Percentiles rank a stretch among this genome's conserved stretches.
Evolutionary conservation across 2,797 vertebrate genomes (phyloP).

Genomic region (Cirrhinus molitorella): DNA sequence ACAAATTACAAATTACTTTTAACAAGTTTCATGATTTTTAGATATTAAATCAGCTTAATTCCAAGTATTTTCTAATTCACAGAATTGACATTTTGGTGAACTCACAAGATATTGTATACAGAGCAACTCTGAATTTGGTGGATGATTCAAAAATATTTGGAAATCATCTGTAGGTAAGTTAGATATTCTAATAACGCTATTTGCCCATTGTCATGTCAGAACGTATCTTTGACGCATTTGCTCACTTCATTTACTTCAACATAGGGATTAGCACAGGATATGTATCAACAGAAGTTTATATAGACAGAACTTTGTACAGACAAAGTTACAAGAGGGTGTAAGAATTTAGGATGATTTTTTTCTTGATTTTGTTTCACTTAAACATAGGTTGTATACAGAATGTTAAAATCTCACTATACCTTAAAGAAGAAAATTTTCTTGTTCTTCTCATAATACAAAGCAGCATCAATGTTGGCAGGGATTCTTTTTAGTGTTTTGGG

Average conservation of each 20-base stretch:
- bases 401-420: slow-evolving; percentile 71
- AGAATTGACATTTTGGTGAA: neutral
- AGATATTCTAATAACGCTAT: no score
- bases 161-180: no score
- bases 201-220: no score
- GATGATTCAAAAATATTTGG: no score
- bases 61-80: neutral
- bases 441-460: slow-evolving; percentile 85
- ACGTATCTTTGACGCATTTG: no score
- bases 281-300: no score
- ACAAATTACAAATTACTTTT: no score
- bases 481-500: slow-evolving; percentile 83
- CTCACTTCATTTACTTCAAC: no score
- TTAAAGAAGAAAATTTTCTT: slow-evolving; percentile 89
- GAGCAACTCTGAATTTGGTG: neutral
- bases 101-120: neutral
- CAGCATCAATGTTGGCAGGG: slow-evolving; percentile 82
- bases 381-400: neutral
- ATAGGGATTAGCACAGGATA: no score
- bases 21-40: neutral
- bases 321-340: no score
- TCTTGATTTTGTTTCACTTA: neutral
- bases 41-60: neutral
- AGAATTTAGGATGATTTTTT: no score
- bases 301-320: no score